Conservation (phyloP, 2,888 invertebrate species). For the Odontocerum albicorne region DNA sequence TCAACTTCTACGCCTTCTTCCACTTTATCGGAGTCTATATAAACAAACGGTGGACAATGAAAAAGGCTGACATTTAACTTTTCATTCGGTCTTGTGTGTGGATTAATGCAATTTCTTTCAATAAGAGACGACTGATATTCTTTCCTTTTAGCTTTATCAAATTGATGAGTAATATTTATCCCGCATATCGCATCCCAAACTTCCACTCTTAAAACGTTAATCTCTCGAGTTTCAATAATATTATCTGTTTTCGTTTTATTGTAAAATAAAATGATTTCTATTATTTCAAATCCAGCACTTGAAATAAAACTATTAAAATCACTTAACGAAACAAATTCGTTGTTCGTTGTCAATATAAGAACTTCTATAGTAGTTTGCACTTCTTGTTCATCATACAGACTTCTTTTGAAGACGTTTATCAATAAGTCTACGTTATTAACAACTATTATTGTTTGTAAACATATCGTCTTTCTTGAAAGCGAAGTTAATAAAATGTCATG, state of each 20-base stretch:
- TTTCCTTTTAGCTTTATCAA: too few relatives aligned
- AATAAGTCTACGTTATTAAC: neutral
- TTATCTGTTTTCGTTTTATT: too few relatives aligned
- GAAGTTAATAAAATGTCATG: conserved; percentile 7
- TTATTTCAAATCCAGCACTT: neutral
- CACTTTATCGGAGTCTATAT: too few relatives aligned
- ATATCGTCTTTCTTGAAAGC: conserved; percentile 3
- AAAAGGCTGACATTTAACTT: neutral
- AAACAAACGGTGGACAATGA: conserved; percentile 5
- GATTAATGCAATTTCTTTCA: neutral
- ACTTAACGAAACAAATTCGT: neutral
- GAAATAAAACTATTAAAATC: neutral
- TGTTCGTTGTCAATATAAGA: neutral
- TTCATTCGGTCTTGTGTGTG: neutral
- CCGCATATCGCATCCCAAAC: too few relatives aligned
- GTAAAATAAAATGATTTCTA: too few relatives aligned
- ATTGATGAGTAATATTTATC: too few relatives aligned
- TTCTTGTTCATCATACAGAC: neutral
- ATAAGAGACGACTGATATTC: too few relatives aligned
- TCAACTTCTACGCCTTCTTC: neutral
- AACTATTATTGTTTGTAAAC: conserved; percentile 2
- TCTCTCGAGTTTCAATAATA: too few relatives aligned
- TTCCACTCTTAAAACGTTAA: too few relatives aligned
- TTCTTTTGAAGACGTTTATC: neutral
- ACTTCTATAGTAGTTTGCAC: neutral